Base-by-base conservation (phyloP, 2,888 invertebrate species). In the Drosophila pullipes region DNA sequence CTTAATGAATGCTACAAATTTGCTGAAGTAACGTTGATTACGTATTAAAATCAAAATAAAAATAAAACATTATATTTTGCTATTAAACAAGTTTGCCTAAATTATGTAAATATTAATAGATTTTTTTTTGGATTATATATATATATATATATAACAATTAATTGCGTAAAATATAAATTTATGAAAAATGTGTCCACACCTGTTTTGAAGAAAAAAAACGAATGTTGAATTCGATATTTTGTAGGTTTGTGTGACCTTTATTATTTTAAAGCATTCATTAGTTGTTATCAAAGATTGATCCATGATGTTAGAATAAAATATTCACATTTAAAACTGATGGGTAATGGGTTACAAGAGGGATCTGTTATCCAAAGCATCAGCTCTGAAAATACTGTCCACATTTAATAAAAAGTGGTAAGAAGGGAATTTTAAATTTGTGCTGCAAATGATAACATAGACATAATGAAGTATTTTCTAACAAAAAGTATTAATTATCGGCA, bases 1-100 rank as follows among this genome's bases (percentile, higher is more conserved):
- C 71, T 78, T 65, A 79, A 78, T 73, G 54, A 69, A 76, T 73
- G 69, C 65, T 31, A 47, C 59, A 79, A 79, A 79, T 80, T 79
- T 76, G 25, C 72, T 67, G 13, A 73, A 68, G 54, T 66, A 58
- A 76, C 67, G 66, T 75, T 75, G 49, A 75, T 75, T 66, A 64
- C 62, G 69, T 65, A 52, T 78, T 78, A 54, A 70, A 78, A 78
- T 61, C 33, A 61, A 50, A 68, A 31, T 16, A 61, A 16, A n/a
- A 30, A 75, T 28, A 66, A 52, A 30, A 31, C 18, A n/a, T 31
- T 63, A 44, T 71, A 67, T 66, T 58, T 25, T 30, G 28, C 28
- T 54, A 28, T 25, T 54, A 76, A 80, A 76, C 76, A 55, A 73
- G 80, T 80, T 78, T 80, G n/a, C 30, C 30, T 49, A 49, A 71